Evolutionary conservation across 2,888 invertebrate species (phyloP).

Genomic region (Drosophila pseudotakahashii): DNA sequence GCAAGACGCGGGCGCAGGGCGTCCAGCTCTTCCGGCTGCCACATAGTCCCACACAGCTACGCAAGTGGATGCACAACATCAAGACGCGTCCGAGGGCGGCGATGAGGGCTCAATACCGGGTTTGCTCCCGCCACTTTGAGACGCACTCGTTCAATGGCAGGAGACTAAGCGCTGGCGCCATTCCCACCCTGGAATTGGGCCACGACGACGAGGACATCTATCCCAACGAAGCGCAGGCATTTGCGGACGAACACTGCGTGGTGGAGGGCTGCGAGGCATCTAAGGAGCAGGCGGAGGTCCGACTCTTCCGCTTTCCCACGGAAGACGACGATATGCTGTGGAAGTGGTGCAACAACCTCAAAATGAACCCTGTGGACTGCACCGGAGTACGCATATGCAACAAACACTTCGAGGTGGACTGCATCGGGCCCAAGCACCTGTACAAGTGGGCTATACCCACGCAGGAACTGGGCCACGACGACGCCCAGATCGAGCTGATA

Average conservation of each 20-base stretch:
- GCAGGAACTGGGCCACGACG: slow-evolving; percentile 72
- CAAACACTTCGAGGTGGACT: slow-evolving; percentile 77
- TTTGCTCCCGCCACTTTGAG: slow-evolving; percentile 80
- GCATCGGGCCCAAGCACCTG: slow-evolving; percentile 76
- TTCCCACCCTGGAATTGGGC: slow-evolving; percentile 77
- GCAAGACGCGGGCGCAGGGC: slow-evolving; percentile 73
- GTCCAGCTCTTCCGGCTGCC: slow-evolving; percentile 80
- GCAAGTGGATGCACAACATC: slow-evolving; percentile 81
- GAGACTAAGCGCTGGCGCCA: slow-evolving; percentile 77
- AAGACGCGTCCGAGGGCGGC: slow-evolving; percentile 68
- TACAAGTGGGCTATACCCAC: slow-evolving; percentile 81
- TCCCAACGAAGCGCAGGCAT: slow-evolving; percentile 78
- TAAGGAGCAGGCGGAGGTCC: slow-evolving; percentile 75
- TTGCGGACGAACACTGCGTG: slow-evolving; percentile 73
- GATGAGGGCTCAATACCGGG: slow-evolving; percentile 72
- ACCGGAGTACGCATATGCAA: slow-evolving; percentile 80
- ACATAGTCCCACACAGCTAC: slow-evolving; percentile 68
- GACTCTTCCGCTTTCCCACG: slow-evolving; percentile 76
- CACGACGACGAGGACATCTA: slow-evolving; percentile 74
- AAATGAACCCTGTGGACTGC: slow-evolving; percentile 79
- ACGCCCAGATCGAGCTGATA: slow-evolving; percentile 70
- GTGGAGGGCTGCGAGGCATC: slow-evolving; percentile 70
- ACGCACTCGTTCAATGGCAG: slow-evolving; percentile 80
- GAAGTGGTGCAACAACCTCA: slow-evolving; percentile 82
- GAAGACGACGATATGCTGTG: slow-evolving; percentile 80